Conservation (phyloP, 2,113 vertebrate genomes). For the Dasyurus viverrinus region DNA sequence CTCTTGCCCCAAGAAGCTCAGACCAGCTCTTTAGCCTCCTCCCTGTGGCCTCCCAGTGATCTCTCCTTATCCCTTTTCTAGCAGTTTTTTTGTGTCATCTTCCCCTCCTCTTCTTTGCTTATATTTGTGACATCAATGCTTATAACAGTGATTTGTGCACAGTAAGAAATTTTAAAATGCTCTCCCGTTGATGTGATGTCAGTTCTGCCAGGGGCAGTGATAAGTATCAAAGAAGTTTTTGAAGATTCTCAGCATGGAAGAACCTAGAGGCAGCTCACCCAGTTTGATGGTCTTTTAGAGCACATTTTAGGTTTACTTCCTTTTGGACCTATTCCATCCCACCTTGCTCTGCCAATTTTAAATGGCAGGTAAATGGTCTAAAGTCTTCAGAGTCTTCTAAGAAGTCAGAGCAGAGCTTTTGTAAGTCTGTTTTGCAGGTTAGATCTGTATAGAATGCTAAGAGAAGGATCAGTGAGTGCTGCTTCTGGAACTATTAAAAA, state of each 20-base stretch:
- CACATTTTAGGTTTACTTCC: background rate
- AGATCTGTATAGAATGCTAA: background rate
- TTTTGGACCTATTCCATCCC: background rate
- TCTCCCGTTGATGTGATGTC: background rate
- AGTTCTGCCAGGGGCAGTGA: background rate
- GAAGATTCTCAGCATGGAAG: background rate
- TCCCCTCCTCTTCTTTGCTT: background rate
- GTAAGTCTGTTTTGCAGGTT: background rate
- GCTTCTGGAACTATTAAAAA: background rate
- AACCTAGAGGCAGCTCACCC: background rate
- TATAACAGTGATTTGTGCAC: background rate
- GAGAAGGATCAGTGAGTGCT: background rate
- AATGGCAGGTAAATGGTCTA: background rate
- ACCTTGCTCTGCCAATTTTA: background rate
- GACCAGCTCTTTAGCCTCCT: background rate
- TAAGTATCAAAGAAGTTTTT: background rate
- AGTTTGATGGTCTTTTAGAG: background rate
- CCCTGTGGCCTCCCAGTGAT: background rate
- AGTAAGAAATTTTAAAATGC: background rate
- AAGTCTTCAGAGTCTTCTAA: constrained; percentile 7
- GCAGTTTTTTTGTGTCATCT: background rate
- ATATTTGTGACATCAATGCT: background rate
- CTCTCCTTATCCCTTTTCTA: background rate
- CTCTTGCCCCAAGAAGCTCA: too few species aligned
- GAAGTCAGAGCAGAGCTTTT: background rate